Base-by-base conservation (phyloP, 2,797 vertebrate genomes). In the Myoxocephalus aenaeus region DNA sequence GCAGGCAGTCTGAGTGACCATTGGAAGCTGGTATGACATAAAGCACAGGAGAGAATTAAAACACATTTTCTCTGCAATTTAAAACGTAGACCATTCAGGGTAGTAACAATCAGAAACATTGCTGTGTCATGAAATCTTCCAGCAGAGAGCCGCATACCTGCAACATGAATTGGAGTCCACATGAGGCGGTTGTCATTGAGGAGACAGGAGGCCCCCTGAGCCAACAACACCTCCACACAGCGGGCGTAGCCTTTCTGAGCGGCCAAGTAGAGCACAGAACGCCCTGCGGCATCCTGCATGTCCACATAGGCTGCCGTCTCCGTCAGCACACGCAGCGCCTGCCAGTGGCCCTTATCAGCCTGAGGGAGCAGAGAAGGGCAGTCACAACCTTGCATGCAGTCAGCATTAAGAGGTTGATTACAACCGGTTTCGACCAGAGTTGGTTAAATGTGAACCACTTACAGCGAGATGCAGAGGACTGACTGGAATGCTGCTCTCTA, bases 401-500 rank as follows among this genome's bases (percentile, higher is more conserved):
- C 17, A 27, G 36, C 46, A 75, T n/a, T 9, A 54, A 58, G 8
- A 77, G 50, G 61, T 56, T n/a, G 25, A 44, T 54, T 6, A 65
- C 0, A 29, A 63, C 1, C 2, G 7, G 53, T 40, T 25, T 27
- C 1, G 1, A 65, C 17, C 2, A 70, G 9, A 54, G 14, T 15
- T 7, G 9, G 9, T 32, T 51, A 18, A 65, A 50, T 40, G 73
- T 32, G 32, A 50, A 44, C 76, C 62, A 97, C 98, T 98, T 82
- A 99, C 98, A 95, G 98, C 97, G 91, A 99, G 98, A 95, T 99
- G 98, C 95, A 99, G 95, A 83, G 98, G 97, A 93, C 98, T 99
- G 92, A 98, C 96, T 72, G 97, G 97, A 93, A 97, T 94, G 90
- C 96, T 97, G 94, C 96, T 99, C 89, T 99, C 97, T 92, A 98